Percentiles rank a stretch among this genome's conserved stretches.
These are phyloP conservation scores for Ploceus nigricollis DNA, from an alignment of 2,113 vertebrate genomes.

Conservation along the genomic window DNA sequence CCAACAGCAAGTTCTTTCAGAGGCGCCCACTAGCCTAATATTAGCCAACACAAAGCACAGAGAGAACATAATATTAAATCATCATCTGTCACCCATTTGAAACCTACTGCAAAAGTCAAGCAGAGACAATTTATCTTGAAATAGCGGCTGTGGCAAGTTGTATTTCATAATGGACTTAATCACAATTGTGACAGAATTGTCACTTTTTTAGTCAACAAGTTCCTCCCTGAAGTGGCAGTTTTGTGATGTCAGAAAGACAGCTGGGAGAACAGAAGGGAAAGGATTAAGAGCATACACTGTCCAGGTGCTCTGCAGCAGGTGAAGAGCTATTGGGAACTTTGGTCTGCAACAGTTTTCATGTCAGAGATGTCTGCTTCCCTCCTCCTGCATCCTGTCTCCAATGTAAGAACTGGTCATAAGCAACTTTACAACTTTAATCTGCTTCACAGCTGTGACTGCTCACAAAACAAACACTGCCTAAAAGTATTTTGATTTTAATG, in stretches of 20 bases:
- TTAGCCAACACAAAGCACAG: neutral
- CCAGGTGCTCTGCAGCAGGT: neutral
- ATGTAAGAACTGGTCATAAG: rapidly evolving
- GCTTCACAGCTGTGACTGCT: neutral
- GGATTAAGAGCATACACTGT: neutral
- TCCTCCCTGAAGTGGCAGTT: neutral
- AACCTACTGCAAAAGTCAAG: neutral
- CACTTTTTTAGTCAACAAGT: neutral
- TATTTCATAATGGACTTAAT: neutral
- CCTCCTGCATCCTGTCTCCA: neutral
- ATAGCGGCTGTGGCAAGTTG: rapidly evolving
- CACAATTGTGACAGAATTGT: neutral
- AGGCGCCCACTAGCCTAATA: neutral
- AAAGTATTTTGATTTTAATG: neutral
- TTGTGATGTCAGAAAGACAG: neutral
- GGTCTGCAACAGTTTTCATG: neutral
- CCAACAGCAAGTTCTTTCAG: neutral
- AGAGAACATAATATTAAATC: neutral
- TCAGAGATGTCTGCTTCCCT: neutral
- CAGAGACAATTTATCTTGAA: neutral
- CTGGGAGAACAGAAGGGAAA: neutral
- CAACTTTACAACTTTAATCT: neutral
- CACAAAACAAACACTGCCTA: neutral
- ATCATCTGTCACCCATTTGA: neutral
- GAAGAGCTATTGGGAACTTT: neutral